A percentile compares a stretch with the other conserved stretches of the same genome.
Evolutionary conservation across 2,888 invertebrate species (phyloP).

Genomic region (Pemphredon lugubris): DNA sequence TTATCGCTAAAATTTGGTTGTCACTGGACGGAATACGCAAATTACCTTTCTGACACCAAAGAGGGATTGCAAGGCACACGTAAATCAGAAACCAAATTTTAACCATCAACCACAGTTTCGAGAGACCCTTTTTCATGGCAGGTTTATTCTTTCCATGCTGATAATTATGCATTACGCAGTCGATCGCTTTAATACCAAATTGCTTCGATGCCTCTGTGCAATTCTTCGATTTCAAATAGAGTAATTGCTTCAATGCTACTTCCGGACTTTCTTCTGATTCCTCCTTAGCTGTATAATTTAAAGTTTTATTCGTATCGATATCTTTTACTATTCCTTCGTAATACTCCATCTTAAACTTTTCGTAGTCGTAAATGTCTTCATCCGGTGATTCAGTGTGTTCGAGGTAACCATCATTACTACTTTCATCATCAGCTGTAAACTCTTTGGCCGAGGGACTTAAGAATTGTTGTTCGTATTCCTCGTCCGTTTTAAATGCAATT

Average conservation of each 20-base stretch:
- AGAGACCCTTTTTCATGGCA: conserved; percentile 63
- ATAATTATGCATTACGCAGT: conserved; percentile 80
- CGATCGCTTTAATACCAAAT: conserved; percentile 78
- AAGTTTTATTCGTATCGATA: conserved; percentile 76
- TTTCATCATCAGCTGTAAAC: background rate
- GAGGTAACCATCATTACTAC: background rate
- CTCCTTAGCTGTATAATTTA: conserved; percentile 79
- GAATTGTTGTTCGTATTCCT: conserved; percentile 5
- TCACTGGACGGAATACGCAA: background rate
- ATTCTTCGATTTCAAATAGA: conserved; percentile 79
- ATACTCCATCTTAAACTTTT: conserved; percentile 81
- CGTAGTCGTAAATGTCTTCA: conserved; percentile 79
- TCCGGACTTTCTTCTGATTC: conserved; percentile 75
- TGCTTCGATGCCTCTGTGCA: conserved; percentile 80
- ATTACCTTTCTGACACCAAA: conserved; percentile 82
- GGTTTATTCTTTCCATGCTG: conserved; percentile 67
- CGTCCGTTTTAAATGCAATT: background rate
- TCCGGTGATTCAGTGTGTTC: conserved; percentile 22
- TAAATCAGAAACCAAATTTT: conserved; percentile 81
- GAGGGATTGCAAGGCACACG: conserved; percentile 80
- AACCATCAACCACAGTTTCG: conserved; percentile 74
- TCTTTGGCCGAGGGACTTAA: background rate
- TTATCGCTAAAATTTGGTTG: background rate
- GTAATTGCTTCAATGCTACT: conserved; percentile 76
- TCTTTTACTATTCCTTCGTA: conserved; percentile 77